A percentile compares a stretch with the other conserved stretches of the same genome.
Conservation (phyloP, 1,140 invertebrate genomes). For the Aporrectodea caliginosa region DNA sequence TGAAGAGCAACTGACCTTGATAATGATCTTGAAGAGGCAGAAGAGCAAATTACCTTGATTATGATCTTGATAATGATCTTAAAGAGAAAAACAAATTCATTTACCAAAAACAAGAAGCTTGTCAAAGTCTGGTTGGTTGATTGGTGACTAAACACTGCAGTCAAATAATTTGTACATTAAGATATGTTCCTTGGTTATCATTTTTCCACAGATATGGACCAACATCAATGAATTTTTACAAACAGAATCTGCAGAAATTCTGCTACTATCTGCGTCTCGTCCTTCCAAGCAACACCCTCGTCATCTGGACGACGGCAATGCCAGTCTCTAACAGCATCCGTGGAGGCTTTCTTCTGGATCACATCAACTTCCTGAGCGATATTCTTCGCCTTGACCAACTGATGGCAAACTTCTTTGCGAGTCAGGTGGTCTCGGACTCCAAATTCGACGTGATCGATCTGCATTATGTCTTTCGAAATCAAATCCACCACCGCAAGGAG, state of each 20-base stretch:
- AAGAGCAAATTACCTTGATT: no score
- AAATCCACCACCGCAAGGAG: background rate
- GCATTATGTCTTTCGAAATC: background rate
- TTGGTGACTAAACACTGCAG: no score
- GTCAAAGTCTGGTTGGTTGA: no score
- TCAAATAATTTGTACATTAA: no score
- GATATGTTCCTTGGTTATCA: no score
- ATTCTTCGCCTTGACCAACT: conserved; percentile 8
- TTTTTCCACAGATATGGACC: conserved; percentile 16
- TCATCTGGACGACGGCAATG: conserved; percentile 8
- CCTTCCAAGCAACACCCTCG: background rate
- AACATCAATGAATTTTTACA: conserved; percentile 1
- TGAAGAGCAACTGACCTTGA: no score
- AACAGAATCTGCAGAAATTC: background rate
- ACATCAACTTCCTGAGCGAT: background rate
- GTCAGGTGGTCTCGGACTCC: background rate
- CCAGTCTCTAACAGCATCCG: background rate
- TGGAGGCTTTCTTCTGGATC: background rate
- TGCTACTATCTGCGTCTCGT: background rate
- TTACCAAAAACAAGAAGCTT: no score
- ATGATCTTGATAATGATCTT: no score
- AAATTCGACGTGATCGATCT: conserved; percentile 7
- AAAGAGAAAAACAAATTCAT: no score
- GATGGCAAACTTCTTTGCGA: conserved; percentile 5
- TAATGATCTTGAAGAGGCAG: no score